Percentiles rank a stretch among this genome's conserved stretches.
Conservation (phyloP, 2,797 vertebrate species). For the Scolopax bukidnonensis region DNA sequence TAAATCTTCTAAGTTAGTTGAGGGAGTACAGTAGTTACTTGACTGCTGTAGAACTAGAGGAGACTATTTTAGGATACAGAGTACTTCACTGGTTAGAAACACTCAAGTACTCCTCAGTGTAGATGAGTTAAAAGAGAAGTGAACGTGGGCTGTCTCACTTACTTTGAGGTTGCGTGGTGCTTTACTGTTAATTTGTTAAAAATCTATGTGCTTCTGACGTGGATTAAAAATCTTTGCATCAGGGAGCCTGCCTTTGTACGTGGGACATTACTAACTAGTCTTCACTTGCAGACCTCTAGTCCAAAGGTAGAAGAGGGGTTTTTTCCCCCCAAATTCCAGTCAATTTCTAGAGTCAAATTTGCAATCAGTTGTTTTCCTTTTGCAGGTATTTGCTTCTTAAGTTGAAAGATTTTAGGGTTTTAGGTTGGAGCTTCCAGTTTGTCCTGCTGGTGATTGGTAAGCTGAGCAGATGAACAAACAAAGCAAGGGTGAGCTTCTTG, state of each 20-base stretch:
- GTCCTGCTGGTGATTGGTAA: accelerated
- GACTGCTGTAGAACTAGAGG: background rate
- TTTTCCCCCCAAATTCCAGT: background rate
- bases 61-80: background rate
- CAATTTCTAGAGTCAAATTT: background rate
- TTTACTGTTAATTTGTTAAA: background rate
- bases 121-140: background rate
- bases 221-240: background rate
- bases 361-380: background rate
- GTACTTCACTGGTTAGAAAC: background rate
- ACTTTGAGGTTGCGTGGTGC: background rate
- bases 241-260: background rate
- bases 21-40: background rate
- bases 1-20: background rate
- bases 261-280: background rate
- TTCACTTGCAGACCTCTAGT: background rate
- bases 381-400: background rate
- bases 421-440: background rate
- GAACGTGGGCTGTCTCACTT: background rate
- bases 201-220: background rate
- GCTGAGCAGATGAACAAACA: background rate
- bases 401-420: background rate
- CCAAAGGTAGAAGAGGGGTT: background rate
- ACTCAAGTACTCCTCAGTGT: background rate
- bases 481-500: background rate